phyloP scores from a whole-genome alignment of 2,888 invertebrate species.

The Tryphoninae sp. region DNA sequence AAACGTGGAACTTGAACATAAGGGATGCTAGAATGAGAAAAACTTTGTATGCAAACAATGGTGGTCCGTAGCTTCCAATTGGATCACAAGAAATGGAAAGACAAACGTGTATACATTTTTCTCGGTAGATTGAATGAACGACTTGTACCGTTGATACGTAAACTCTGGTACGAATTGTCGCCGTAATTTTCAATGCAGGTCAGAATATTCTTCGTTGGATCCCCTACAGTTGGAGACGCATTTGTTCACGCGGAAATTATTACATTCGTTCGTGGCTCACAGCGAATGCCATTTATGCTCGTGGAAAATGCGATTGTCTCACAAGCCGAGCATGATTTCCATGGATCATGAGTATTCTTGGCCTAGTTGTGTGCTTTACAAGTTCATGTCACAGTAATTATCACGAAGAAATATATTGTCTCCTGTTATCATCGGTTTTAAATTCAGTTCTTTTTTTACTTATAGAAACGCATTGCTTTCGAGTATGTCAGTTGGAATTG shows the following conservation, averaged over 20 bases:
- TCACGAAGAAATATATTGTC: neutral
- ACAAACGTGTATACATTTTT: neutral
- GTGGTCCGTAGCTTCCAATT: neutral
- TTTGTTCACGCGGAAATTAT: neutral
- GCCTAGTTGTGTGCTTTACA: too few species aligned
- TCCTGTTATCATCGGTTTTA: neutral
- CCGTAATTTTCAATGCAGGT: neutral
- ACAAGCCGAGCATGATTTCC: too few species aligned
- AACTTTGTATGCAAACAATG: neutral
- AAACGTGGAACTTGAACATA: constrained; percentile 29
- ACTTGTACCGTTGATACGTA: neutral
- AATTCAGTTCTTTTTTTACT: neutral
- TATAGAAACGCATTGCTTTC: neutral
- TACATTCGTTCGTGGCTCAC: neutral
- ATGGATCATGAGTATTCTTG: too few species aligned
- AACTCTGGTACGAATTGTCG: neutral
- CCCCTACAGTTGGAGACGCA: neutral
- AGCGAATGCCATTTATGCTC: neutral
- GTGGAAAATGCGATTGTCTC: too few species aligned
- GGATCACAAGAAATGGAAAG: neutral
- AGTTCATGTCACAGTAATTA: neutral
- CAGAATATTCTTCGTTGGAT: neutral
- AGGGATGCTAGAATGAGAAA: neutral
- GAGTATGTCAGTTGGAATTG: neutral
- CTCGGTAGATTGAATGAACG: neutral